Base-by-base conservation (phyloP, 37 sponge, comb jelly and placozoan species). In the Eunapius fragilis region DNA sequence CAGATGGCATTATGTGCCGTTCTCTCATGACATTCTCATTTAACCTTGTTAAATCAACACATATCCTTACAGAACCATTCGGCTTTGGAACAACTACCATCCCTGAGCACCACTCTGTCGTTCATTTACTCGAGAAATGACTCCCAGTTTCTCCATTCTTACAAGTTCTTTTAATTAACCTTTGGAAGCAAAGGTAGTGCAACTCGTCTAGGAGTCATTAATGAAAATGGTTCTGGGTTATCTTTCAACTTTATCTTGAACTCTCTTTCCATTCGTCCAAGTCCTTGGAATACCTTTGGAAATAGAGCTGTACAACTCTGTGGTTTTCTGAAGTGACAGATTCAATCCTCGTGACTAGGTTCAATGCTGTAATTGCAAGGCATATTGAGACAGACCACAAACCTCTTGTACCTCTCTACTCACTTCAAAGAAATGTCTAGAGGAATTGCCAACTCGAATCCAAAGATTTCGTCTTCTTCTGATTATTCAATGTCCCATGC, bases 141-240 rank as follows among this genome's bases (percentile, higher is more conserved):
- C 85, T 84, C 85, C 77, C 31, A 75, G 10, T 68, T 75, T 36
- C 31, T 73, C 84, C n/a, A n/a, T n/a, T 74, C 74, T 27, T 67
- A 68, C 76, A 74, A 68, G 2, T 74, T 31, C 6, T 84, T 69
- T 31, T 30, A 3, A 0, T 76, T 84, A 58, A 84, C 68, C 28
- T 84, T 84, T 31, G 58, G 58, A 58, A 58, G 58, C 58, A 89
- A 31, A 31, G 90, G 80, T 2, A 85, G n/a, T 4, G 85, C 50
- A 25, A 83, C 80, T 50, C 69, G 37, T 72, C 90, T 72, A 34
- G 90, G 81, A 24, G 90, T 71, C 32, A 70, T 37, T n/a, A 73
- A 74, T 13, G 84, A 37, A 74, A 49, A 84, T 22, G 84, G 84
- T 41, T 28, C 72, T 23, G 87, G 82, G 10, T 38, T 82, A 25